phyloP scores from a whole-genome alignment of 2,888 invertebrate species.

The Acleris holmiana region DNA sequence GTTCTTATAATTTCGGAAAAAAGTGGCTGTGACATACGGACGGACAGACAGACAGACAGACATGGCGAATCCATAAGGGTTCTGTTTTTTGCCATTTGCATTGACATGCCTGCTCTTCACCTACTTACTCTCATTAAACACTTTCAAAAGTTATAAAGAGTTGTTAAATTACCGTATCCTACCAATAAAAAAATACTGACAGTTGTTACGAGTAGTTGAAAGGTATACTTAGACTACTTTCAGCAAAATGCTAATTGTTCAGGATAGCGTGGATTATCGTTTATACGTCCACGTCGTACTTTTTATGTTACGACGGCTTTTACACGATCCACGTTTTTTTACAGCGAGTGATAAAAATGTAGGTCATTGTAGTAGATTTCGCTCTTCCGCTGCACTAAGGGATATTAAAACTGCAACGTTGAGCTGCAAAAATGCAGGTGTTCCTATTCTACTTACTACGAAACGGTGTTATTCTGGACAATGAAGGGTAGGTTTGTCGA shows the following conservation, averaged over 20 bases:
- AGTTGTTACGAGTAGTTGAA: no score
- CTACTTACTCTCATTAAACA: no score
- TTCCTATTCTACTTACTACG: conserved; percentile 2
- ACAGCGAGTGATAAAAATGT: conserved; percentile 20
- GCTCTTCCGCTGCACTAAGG: conserved; percentile 16
- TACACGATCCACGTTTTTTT: conserved; percentile 7
- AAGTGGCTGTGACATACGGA: no score
- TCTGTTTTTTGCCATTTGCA: no score
- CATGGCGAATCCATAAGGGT: no score
- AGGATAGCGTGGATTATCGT: conserved; percentile 8
- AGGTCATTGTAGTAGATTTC: conserved; percentile 22
- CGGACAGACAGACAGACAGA: no score
- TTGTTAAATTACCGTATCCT: no score
- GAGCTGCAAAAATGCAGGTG: conserved; percentile 13
- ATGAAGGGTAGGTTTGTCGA: no score
- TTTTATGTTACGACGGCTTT: conserved; percentile 4
- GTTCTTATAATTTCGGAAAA: no score
- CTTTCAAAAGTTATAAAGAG: no score
- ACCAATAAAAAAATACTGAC: no score
- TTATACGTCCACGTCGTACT: conserved; percentile 16
- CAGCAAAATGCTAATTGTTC: conserved; percentile 3
- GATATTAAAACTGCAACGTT: conserved; percentile 17
- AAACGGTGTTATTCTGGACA: not conserved
- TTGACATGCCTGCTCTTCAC: no score
- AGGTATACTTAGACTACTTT: not conserved